A percentile compares a stretch with the other conserved stretches of the same genome.
Conservation (phyloP, 2,113 vertebrate species). For the Pluvianellus socialis region DNA sequence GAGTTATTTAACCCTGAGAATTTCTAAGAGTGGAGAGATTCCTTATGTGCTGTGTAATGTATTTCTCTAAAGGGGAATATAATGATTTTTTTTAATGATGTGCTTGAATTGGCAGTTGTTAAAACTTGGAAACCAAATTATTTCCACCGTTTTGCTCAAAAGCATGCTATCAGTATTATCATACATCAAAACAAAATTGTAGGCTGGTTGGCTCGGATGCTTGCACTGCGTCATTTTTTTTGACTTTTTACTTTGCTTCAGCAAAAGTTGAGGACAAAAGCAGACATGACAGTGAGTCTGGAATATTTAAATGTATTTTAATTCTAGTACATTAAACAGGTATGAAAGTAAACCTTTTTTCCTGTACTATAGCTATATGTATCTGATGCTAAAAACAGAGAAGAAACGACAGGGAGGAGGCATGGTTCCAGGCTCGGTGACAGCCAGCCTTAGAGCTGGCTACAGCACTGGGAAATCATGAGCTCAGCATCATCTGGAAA, state of each 20-base stretch:
- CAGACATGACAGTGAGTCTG: neutral
- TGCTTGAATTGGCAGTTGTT: neutral
- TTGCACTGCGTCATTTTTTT: neutral
- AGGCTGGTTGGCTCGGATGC: neutral
- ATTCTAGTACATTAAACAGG: neutral
- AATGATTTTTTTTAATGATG: neutral
- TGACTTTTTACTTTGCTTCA: neutral
- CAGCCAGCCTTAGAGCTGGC: neutral
- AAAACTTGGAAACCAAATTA: neutral
- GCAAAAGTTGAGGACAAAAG: neutral
- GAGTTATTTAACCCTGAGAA: neutral
- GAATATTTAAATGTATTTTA: neutral
- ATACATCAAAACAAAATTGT: neutral
- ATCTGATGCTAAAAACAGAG: neutral
- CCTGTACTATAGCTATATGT: neutral
- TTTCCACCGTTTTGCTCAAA: neutral
- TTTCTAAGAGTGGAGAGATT: neutral
- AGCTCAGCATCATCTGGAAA: neutral
- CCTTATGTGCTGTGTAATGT: neutral
- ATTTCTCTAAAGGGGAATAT: neutral
- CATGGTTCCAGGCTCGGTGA: neutral
- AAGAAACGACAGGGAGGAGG: neutral
- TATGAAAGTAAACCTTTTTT: neutral
- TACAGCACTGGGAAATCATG: neutral
- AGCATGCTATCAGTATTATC: neutral